A percentile compares a stretch with the other conserved stretches of the same genome.
Conservation (phyloP, 2,888 invertebrate species). For the Tenthredo mesomela region DNA sequence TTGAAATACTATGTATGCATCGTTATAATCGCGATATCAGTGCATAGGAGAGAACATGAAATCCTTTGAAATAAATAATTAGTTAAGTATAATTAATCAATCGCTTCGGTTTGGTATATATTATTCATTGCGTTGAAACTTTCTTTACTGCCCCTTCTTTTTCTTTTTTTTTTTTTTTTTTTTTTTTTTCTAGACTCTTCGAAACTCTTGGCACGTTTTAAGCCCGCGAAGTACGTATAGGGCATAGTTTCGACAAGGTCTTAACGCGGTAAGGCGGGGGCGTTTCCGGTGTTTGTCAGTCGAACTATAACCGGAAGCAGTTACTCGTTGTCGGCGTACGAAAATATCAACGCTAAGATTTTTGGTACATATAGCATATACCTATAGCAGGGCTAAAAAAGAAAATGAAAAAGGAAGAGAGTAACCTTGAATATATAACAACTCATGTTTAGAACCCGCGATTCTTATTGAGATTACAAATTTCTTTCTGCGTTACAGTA, state of each 20-base stretch:
- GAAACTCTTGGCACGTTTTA: constrained; percentile 8
- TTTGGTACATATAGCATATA: background rate
- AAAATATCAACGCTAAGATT: constrained; percentile 22
- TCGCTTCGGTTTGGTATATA: background rate
- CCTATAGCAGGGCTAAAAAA: background rate
- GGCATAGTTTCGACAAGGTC: constrained; percentile 8
- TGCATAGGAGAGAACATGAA: no score
- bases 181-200: background rate
- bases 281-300: constrained; percentile 31
- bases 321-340: constrained; percentile 29
- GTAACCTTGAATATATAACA: background rate
- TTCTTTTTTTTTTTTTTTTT: background rate
- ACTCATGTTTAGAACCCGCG: no score
- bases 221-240: constrained; percentile 15
- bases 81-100: background rate
- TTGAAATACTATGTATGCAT: background rate
- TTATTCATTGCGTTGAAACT: background rate
- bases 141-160: background rate
- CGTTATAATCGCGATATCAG: background rate
- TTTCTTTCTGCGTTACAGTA: no score
- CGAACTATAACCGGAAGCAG: background rate
- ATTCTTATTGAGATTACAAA: background rate
- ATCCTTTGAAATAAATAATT: background rate
- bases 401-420: background rate
- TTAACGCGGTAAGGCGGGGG: background rate